Evolutionary conservation across 2,113 vertebrate species (phyloP).

Genomic region (zebrafish (Danio rerio)): GRCz12tu NC_133184.1:26301001-26301500

Average conservation of each 20-base stretch:
- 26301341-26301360: constrained; percentile 4
- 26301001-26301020: constrained; percentile 22
- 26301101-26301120: background rate
- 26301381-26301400: background rate
- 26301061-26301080: background rate
- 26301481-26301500: no score
- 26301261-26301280: constrained; percentile 8
- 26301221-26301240: constrained; percentile 22
- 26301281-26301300: constrained; percentile 35
- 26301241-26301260: constrained; percentile 17
- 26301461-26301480: no score
- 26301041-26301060: background rate
- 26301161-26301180: constrained; percentile 44
- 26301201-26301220: constrained; percentile 44
- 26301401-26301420: background rate
- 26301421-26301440: no score
- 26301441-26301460: no score
- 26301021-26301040: background rate
- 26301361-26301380: background rate
- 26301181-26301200: constrained; percentile 25
- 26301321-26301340: constrained; percentile 3
- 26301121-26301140: constrained; percentile 4
- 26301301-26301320: background rate
- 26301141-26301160: constrained; percentile 31
- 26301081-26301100: background rate